A percentile compares a stretch with the other conserved stretches of the same genome.
phyloP scores from a whole-genome alignment of 2,888 invertebrate species.

The Aradus depressus region DNA sequence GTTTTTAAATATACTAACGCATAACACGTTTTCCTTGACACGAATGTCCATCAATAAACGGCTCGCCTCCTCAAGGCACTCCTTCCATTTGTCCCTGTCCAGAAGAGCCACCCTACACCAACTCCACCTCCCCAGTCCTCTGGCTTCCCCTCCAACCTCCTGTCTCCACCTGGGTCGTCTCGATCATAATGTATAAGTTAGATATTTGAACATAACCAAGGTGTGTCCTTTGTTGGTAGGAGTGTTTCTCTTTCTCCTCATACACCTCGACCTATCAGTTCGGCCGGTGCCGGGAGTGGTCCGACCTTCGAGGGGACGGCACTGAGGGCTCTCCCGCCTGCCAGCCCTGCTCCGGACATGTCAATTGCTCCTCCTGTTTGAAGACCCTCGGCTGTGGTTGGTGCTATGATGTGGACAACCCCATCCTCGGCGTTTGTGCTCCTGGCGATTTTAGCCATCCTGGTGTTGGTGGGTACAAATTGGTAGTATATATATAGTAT shows the following conservation, averaged over 20 bases:
- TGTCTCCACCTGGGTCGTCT: too few relatives aligned
- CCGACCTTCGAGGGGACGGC: conserved; percentile 44
- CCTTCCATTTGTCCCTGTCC: too few relatives aligned
- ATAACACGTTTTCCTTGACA: too few relatives aligned
- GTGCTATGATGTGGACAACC: conserved; percentile 82
- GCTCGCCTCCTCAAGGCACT: too few relatives aligned
- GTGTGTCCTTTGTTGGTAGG: conserved; percentile 37
- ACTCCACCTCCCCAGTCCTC: too few relatives aligned
- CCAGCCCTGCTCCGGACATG: conserved; percentile 63
- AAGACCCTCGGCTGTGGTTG: conserved; percentile 83
- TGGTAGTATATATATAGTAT: not conserved
- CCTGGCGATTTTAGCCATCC: conserved; percentile 78
- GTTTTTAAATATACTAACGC: too few relatives aligned
- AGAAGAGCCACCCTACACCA: too few relatives aligned
- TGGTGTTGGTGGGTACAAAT: conserved; percentile 41
- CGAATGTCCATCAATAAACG: too few relatives aligned
- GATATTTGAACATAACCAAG: too few relatives aligned
- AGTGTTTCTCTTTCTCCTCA: conserved; percentile 91
- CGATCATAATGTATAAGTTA: too few relatives aligned
- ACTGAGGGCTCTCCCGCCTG: conserved; percentile 39
- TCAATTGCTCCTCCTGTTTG: conserved; percentile 68
- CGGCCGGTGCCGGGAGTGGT: conserved; percentile 86
- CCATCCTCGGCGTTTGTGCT: conserved; percentile 73
- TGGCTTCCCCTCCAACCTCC: too few relatives aligned
- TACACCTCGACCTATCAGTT: conserved; percentile 90